Evolutionary conservation across 2,888 invertebrate genomes (phyloP), one percentile per base, ranked within the genome.

Genomic region (Nephrotoma flavescens): DNA sequence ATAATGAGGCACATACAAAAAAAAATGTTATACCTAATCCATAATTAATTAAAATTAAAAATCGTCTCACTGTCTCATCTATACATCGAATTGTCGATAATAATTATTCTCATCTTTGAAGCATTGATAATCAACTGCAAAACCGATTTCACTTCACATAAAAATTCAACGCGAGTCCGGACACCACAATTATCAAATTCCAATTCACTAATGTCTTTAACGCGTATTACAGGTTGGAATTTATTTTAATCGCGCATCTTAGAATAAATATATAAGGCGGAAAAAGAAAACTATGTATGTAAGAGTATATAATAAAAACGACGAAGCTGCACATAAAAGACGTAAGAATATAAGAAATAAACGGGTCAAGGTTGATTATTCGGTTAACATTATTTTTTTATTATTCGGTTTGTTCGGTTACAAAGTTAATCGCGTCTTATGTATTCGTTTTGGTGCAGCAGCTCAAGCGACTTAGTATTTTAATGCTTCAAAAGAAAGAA

Each of bases 291-390:
- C 41, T 41, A n/a, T n/a, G 7, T 12, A 84, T 12, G 3, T 12
- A 47, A 1, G 1, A 2, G n/a, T 47, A 47, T 47, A n/a, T 12
- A 84, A 84, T 15, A 15, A 3, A 41, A 84, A n/a, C 4, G 6
- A 42, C 84, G 41, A 84, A 84, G 42, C 41, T 15, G 15, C 42
- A 6, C 7, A 84, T 6, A 84, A 9, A 31, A 83, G 19, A 84
- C 84, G 15, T 42, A 84, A 84, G 42, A 41, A 71, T 19, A 84
- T 42, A 84, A 42, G n/a, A 84, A 84, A 84, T 42, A 84, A 84
- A 42, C 42, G 84, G 84, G 84, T 84, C 84, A 84, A 84, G 84
- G 84, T 84, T 84, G 84, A 42, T 84, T 84, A 42, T 84, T 84
- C 42, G 84, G 84, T 84, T 84, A 84, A 71, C 31, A 71, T 71